A percentile compares a stretch with the other conserved stretches of the same genome.
Evolutionary conservation across 2,888 invertebrate species (phyloP).

Genomic region (Meteorus cinctellus): DNA sequence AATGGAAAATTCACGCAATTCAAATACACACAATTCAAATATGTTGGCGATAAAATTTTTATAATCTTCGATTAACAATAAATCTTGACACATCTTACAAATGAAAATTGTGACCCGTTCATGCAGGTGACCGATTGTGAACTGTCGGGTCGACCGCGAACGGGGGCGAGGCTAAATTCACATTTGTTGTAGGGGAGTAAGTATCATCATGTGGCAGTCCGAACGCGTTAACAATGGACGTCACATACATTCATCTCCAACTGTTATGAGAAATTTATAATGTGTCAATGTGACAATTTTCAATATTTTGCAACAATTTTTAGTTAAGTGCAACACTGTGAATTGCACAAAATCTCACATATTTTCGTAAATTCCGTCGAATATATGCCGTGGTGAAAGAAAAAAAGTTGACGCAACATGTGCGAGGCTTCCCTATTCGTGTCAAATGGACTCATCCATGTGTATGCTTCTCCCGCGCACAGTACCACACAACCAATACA

Average conservation of each 20-base stretch:
- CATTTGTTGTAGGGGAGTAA: constrained; percentile 51
- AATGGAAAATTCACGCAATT: constrained; percentile 46
- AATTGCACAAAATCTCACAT: not conserved
- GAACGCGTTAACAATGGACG: constrained; percentile 42
- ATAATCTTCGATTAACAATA: constrained; percentile 53
- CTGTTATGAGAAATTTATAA: too few relatives aligned
- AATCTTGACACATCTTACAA: constrained; percentile 59
- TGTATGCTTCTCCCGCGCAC: constrained; percentile 31
- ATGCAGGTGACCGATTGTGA: constrained; percentile 60
- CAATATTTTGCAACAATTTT: not conserved
- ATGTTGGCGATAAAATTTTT: constrained; percentile 49
- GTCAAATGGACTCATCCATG: constrained; percentile 49
- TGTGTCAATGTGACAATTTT: not conserved
- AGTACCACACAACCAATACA: not conserved
- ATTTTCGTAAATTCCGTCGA: not conserved
- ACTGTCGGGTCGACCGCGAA: constrained; percentile 59
- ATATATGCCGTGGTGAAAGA: not conserved
- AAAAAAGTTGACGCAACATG: constrained; percentile 10
- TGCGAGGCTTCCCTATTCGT: constrained; percentile 43
- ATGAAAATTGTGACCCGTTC: constrained; percentile 53
- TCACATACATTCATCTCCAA: constrained; percentile 23
- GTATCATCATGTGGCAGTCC: constrained; percentile 52
- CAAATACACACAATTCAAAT: constrained; percentile 46
- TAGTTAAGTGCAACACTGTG: not conserved
- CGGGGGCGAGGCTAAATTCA: constrained; percentile 59